These are phyloP conservation scores for Morelia viridis DNA, from an alignment of 2,797 vertebrate species.

Conservation along the genomic window DNA sequence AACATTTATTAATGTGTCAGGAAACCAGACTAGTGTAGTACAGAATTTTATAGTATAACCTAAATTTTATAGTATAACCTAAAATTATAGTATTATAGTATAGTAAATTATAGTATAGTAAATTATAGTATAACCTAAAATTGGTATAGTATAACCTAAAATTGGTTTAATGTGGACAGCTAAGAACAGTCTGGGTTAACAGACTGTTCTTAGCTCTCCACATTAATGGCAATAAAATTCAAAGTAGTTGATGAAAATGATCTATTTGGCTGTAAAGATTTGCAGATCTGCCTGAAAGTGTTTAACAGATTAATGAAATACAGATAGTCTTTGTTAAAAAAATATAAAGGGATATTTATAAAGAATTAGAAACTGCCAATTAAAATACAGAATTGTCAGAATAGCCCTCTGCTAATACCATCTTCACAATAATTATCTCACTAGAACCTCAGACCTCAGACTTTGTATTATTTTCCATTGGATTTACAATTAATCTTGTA, in stretches of 20 bases:
- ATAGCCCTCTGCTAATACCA: constrained; percentile 57
- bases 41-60: background rate
- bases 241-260: background rate
- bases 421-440: constrained; percentile 68
- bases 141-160: background rate
- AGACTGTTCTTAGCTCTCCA: background rate
- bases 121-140: too few species aligned
- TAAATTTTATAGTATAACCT: too few species aligned
- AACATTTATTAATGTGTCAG: background rate
- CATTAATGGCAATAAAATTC: background rate
- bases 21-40: background rate
- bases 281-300: background rate
- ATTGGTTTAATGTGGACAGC: too few species aligned
- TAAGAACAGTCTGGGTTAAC: too few species aligned
- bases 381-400: constrained; percentile 61
- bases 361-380: constrained; percentile 64
- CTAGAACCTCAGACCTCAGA: constrained; percentile 68
- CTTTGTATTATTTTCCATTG: constrained; percentile 67
- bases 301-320: constrained; percentile 32
- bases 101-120: too few species aligned
- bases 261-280: background rate
- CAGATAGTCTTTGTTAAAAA: constrained; percentile 1
- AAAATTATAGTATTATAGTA: too few species aligned
- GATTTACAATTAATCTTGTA: constrained; percentile 69
- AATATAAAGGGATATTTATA: constrained; percentile 50